A percentile compares a stretch with the other conserved stretches of the same genome.
phyloP scores from a whole-genome alignment of 2,113 vertebrate genomes.

The Gallinago paraguaiae region DNA sequence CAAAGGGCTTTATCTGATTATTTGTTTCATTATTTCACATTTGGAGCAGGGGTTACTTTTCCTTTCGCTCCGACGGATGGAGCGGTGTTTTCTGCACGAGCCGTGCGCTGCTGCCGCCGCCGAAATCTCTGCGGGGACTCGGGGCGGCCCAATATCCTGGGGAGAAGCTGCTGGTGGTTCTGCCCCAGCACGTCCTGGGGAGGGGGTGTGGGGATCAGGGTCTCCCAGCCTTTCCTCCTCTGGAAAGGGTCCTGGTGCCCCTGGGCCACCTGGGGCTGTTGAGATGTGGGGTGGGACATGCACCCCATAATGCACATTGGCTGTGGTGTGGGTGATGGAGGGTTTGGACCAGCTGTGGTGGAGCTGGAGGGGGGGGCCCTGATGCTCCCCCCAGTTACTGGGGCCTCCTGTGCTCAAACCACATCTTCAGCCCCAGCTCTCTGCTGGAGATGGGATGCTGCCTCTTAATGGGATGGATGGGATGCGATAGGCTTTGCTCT shows the following conservation, averaged over 20 bases:
- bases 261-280: not conserved
- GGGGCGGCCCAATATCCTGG: accelerated
- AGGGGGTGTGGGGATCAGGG: not conserved
- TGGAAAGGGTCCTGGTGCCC: not conserved
- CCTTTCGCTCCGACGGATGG: not conserved
- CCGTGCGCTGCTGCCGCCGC: not conserved
- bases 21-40: not conserved
- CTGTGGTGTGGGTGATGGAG: not conserved
- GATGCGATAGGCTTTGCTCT: not conserved
- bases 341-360: not conserved
- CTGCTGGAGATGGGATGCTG: too few relatives aligned
- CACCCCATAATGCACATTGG: accelerated
- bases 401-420: not conserved
- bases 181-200: accelerated
- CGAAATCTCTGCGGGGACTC: not conserved
- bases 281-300: not conserved
- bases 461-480: not conserved
- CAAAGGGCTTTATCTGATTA: not conserved
- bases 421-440: not conserved
- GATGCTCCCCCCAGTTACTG: accelerated
- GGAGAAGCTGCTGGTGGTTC: not conserved
- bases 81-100: not conserved
- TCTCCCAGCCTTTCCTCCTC: not conserved
- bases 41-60: not conserved
- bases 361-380: not conserved